These are phyloP conservation scores for Coreoperca whiteheadi DNA, from an alignment of 2,113 vertebrate species.

Conservation along the genomic window DNA sequence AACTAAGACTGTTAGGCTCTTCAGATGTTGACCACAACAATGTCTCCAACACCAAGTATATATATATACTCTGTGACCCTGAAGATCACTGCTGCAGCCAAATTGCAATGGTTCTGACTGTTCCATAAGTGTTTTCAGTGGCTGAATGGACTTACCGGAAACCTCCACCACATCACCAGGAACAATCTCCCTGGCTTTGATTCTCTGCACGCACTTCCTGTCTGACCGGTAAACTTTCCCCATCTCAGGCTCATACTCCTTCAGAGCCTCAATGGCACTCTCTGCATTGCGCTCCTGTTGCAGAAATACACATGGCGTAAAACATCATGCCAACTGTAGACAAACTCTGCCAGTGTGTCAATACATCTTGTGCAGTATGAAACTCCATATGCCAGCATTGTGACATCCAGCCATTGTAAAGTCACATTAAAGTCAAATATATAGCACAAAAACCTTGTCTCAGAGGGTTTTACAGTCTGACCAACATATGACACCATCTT, in stretches of 20 bases:
- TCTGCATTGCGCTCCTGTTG: slow-evolving; percentile 94
- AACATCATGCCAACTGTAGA: no score
- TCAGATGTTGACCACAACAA: neutral
- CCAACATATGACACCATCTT: neutral
- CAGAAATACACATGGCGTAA: slow-evolving; percentile 4
- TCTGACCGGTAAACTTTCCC: slow-evolving; percentile 94
- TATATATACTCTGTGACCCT: neutral
- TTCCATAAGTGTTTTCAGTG: neutral
- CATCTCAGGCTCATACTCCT: slow-evolving; percentile 96
- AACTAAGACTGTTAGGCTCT: neutral
- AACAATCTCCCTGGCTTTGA: slow-evolving; percentile 93
- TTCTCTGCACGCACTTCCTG: slow-evolving; percentile 92
- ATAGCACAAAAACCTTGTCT: neutral
- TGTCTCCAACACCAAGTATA: neutral
- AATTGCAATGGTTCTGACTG: neutral
- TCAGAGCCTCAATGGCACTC: slow-evolving; percentile 94
- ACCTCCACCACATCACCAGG: slow-evolving; percentile 94
- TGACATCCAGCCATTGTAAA: neutral
- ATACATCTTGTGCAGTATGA: neutral
- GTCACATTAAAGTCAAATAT: neutral
- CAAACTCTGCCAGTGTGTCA: neutral
- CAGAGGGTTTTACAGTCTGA: neutral
- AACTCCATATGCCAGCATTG: neutral
- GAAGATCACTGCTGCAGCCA: neutral
- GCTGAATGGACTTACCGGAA: slow-evolving; percentile 81